phyloP scores from a whole-genome alignment of 2,888 invertebrate species.

The Drosophila maculinotata region DNA sequence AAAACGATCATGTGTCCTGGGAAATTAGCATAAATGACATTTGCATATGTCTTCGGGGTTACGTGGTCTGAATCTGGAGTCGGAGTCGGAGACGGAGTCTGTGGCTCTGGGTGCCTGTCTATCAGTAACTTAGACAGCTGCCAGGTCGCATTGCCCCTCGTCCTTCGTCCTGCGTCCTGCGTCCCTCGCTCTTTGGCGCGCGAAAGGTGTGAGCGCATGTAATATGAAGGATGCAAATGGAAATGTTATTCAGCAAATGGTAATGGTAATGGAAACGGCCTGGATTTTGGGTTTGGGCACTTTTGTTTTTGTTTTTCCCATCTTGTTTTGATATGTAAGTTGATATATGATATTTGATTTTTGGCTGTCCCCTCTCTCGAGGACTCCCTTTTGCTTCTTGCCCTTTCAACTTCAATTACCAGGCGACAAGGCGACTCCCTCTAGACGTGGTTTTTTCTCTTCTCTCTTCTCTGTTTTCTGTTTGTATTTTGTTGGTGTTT shows the following conservation, averaged over 20 bases:
- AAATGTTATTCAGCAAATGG: constrained; percentile 23
- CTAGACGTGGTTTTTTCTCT: constrained; percentile 10
- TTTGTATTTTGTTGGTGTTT: neutral
- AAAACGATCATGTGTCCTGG: constrained; percentile 56
- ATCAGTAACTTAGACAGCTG: constrained; percentile 12
- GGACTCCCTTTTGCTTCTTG: constrained; percentile 12
- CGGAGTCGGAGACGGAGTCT: constrained; percentile 12
- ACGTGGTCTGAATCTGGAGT: constrained; percentile 8
- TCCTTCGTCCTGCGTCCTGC: too few species aligned
- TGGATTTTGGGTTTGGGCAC: constrained; percentile 2
- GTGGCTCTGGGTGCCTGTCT: constrained; percentile 2
- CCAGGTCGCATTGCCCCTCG: constrained; percentile 6
- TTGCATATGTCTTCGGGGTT: constrained; percentile 59
- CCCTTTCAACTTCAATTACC: constrained; percentile 61
- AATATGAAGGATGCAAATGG: constrained; percentile 49
- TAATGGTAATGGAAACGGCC: constrained; percentile 42
- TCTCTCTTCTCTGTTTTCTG: neutral
- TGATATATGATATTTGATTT: constrained; percentile 81
- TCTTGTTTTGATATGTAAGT: constrained; percentile 77
- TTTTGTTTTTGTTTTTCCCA: constrained; percentile 66
- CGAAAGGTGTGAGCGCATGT: constrained; percentile 74
- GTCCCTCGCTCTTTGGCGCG: constrained; percentile 37
- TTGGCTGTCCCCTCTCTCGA: constrained; percentile 39
- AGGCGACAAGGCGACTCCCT: constrained; percentile 24
- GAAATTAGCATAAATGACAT: constrained; percentile 68